Conservation (phyloP, 92 coral and sea anemone species). For the Zoanthus solanderi region DNA sequence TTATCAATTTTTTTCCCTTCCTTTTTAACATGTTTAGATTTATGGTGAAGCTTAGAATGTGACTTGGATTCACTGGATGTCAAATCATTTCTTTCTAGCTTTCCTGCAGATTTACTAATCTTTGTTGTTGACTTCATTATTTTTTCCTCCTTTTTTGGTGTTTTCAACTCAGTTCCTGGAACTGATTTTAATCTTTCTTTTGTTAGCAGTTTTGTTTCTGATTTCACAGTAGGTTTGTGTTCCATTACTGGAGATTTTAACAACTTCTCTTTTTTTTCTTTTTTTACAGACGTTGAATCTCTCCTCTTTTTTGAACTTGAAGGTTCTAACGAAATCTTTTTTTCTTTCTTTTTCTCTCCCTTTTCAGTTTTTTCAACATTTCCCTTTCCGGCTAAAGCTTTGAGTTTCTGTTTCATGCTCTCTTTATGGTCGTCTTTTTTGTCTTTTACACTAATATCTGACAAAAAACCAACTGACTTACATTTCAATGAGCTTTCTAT, state of each 20-base stretch:
- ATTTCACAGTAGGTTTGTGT: conserved; percentile 6
- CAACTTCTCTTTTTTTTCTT: conserved; percentile 34
- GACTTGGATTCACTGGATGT: background rate
- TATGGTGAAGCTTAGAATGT: background rate
- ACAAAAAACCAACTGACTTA: conserved; percentile 73
- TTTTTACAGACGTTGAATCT: conserved; percentile 34
- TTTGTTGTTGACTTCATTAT: background rate
- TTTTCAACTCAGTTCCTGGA: conserved; percentile 31
- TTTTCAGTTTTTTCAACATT: conserved; percentile 40
- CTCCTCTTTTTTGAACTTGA: conserved; percentile 9
- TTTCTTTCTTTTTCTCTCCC: conserved; percentile 50
- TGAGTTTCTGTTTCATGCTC: conserved; percentile 86
- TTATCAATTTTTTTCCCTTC: conserved; percentile 80
- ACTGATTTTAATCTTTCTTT: background rate
- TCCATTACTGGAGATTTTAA: conserved; percentile 15
- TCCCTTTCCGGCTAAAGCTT: conserved; percentile 78
- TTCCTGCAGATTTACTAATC: conserved; percentile 10
- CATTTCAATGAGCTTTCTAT: conserved; percentile 30
- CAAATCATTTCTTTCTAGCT: background rate
- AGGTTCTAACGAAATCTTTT: background rate
- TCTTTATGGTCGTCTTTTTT: conserved; percentile 69
- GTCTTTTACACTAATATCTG: conserved; percentile 67
- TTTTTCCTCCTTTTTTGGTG: conserved; percentile 51
- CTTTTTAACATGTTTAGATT: conserved; percentile 62
- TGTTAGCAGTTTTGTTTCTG: background rate